Percentiles rank a stretch among this genome's conserved stretches.
Conservation (phyloP, 2,113 vertebrate species). For the Phalacrocorax brasilianus region DNA sequence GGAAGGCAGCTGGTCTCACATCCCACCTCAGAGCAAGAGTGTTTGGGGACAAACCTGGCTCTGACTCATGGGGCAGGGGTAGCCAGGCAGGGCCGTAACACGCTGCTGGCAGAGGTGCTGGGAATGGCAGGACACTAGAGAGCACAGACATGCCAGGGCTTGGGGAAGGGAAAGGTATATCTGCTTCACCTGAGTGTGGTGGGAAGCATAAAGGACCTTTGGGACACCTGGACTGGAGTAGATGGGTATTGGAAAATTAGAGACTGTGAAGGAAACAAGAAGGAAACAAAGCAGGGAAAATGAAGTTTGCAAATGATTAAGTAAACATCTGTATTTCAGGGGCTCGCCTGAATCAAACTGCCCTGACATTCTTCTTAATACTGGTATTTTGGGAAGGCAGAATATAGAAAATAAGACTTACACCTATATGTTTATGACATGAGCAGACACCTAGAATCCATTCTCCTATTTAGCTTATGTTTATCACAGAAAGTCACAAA, state of each 20-base stretch:
- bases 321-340: neutral
- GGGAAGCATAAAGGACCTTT: neutral
- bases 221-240: neutral
- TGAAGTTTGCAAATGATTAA: neutral
- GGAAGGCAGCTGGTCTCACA: neutral
- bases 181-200: neutral
- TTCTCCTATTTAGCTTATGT: neutral
- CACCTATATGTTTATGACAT: neutral
- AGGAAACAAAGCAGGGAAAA: neutral
- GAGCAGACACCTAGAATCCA: neutral
- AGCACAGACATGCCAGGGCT: neutral
- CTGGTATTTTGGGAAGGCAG: neutral
- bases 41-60: neutral
- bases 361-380: neutral
- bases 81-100: neutral
- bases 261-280: neutral
- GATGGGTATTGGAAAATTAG: neutral
- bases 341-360: neutral
- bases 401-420: neutral
- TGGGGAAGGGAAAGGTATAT: neutral
- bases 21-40: neutral
- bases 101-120: neutral
- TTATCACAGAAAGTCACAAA: neutral
- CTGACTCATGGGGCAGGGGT: neutral
- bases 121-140: neutral